Base-by-base conservation (phyloP, 1,140 invertebrate species). In the Daktulosphaira vitifoliae region DNA sequence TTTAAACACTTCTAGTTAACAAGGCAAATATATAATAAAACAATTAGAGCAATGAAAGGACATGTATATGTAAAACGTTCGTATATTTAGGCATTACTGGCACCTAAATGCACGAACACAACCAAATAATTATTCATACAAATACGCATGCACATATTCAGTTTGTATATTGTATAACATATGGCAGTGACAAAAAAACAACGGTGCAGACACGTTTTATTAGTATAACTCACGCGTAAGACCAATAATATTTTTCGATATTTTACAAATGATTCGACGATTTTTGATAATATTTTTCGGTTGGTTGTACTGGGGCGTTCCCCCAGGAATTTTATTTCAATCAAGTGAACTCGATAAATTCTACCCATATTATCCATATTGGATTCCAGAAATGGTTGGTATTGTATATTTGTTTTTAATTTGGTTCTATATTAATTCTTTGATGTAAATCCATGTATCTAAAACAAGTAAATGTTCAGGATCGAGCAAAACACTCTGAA, bases 401-500 rank as follows among this genome's bases (percentile, higher is more conserved):
- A n/a, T n/a, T n/a, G n/a, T n/a, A n/a, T n/a, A n/a, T n/a, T n/a
- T n/a, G n/a, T n/a, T n/a, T n/a, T n/a, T n/a, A n/a, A n/a, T n/a
- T n/a, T n/a, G n/a, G n/a, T n/a, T n/a, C n/a, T n/a, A n/a, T n/a
- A n/a, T n/a, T n/a, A n/a, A n/a, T n/a, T n/a, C n/a, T n/a, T n/a
- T n/a, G n/a, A n/a, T n/a, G n/a, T n/a, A n/a, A n/a, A n/a, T n/a
- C n/a, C n/a, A n/a, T n/a, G n/a, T n/a, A n/a, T n/a, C n/a, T n/a
- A n/a, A n/a, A n/a, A n/a, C n/a, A n/a, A n/a, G n/a, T n/a, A n/a
- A n/a, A n/a, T 68, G 68, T 77, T 78, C 73, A 92, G 89, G 89
- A 92, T 78, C 86, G 88, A 70, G 87, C 89, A 1, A 80, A 84
- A 69, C 88, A 89, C 71, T 78, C 80, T 23, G 79, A 82, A 2